Conservation (phyloP, 2,888 invertebrate species). For the Sarcophaga variegata region DNA sequence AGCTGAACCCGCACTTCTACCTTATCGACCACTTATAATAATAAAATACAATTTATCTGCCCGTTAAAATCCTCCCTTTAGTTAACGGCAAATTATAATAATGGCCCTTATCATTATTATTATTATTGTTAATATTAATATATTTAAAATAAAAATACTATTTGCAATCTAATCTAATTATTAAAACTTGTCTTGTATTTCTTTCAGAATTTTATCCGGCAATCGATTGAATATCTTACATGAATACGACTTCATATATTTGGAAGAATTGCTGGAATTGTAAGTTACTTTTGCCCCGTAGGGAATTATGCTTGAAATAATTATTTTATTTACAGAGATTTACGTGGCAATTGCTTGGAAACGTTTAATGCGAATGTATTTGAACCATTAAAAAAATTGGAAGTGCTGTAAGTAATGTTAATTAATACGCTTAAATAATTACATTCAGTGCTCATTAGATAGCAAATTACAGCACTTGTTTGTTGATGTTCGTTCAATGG, state of each 20-base stretch:
- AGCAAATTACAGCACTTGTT: neutral
- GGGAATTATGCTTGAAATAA: slow-evolving; percentile 61
- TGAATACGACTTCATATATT: slow-evolving; percentile 75
- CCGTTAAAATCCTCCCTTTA: too few relatives aligned
- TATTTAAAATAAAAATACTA: too few relatives aligned
- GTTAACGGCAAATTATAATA: too few relatives aligned
- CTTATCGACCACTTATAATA: too few relatives aligned
- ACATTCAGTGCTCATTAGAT: neutral
- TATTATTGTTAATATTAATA: too few relatives aligned
- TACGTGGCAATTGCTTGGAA: slow-evolving; percentile 82
- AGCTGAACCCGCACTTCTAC: too few relatives aligned
- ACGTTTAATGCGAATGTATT: slow-evolving; percentile 80
- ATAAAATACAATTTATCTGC: too few relatives aligned
- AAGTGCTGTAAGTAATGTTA: slow-evolving; percentile 80
- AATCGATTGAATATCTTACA: slow-evolving; percentile 77
- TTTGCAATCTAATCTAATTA: neutral
- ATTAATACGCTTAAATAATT: neutral
- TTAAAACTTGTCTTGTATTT: neutral
- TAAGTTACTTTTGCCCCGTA: slow-evolving; percentile 71
- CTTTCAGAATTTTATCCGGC: slow-evolving; percentile 78
- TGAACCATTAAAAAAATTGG: slow-evolving; percentile 80
- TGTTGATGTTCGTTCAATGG: too few relatives aligned
- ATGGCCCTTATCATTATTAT: too few relatives aligned
- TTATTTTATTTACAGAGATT: slow-evolving; percentile 79
- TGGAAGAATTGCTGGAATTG: slow-evolving; percentile 77